phyloP scores from a whole-genome alignment of 2,797 vertebrate species.

The Anableps anableps region DNA sequence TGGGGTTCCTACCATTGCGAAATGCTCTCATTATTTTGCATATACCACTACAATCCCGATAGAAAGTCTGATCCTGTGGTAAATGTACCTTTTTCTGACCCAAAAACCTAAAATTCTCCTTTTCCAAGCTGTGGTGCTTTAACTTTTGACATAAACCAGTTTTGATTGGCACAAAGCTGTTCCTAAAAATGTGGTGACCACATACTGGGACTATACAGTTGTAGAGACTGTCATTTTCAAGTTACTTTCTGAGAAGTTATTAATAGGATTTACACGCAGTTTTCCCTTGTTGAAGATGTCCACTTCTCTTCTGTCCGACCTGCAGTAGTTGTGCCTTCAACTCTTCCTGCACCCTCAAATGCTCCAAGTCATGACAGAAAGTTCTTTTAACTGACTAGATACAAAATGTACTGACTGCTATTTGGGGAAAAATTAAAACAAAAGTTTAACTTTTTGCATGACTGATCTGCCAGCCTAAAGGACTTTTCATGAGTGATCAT shows the following conservation, averaged over 20 bases:
- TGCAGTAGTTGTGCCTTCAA: background rate
- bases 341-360: background rate
- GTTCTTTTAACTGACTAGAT: slow-evolving; percentile 21
- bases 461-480: slow-evolving; percentile 27
- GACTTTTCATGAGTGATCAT: slow-evolving; percentile 29
- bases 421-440: slow-evolving; percentile 37
- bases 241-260: background rate
- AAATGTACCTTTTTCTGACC: background rate
- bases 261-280: slow-evolving; percentile 1
- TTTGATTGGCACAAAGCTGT: background rate
- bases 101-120: background rate
- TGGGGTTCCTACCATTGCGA: background rate
- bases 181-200: background rate
- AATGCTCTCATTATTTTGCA: background rate
- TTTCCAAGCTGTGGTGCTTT: background rate
- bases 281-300: background rate
- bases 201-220: too few relatives aligned
- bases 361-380: slow-evolving; percentile 18
- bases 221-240: background rate
- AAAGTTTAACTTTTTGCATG: slow-evolving; percentile 55
- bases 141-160: background rate
- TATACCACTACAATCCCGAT: background rate
- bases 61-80: too few relatives aligned
- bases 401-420: background rate
- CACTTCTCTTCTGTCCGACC: background rate